phyloP scores from a whole-genome alignment of 2,113 vertebrate genomes.

The Menidia beryllina region DNA sequence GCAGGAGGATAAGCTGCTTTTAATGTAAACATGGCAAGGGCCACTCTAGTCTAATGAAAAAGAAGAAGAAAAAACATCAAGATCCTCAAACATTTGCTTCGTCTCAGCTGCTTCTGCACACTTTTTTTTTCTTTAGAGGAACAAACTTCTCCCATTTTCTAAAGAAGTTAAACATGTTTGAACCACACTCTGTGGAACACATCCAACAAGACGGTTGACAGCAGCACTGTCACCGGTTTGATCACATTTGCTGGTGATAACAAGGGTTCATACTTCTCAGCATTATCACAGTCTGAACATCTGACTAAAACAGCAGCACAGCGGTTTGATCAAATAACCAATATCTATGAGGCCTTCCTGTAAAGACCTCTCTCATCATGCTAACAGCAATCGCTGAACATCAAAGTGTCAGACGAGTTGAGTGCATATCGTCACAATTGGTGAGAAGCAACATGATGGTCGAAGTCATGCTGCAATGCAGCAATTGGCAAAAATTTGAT shows the following conservation, averaged over 20 bases:
- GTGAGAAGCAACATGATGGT: no score
- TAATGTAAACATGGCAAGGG: conserved; percentile 43
- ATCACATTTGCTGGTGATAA: neutral
- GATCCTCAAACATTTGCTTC: conserved; percentile 37
- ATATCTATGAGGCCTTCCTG: no score
- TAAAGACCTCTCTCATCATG: no score
- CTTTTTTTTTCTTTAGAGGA: conserved; percentile 1
- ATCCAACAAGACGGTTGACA: no score
- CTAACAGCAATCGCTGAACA: no score
- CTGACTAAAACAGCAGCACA: no score
- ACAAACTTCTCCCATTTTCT: conserved; percentile 1
- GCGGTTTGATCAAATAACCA: no score
- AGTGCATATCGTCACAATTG: no score
- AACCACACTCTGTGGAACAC: neutral
- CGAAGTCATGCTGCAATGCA: no score
- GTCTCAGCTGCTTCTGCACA: conserved; percentile 6
- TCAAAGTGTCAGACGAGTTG: no score
- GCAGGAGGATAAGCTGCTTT: conserved; percentile 37
- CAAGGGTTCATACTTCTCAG: neutral
- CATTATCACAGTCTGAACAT: no score
- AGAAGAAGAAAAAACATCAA: neutral
- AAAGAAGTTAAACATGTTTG: neutral
- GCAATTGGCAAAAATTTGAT: no score
- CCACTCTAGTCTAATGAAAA: conserved; percentile 30
- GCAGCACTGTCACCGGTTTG: conserved; percentile 2